Base-by-base conservation (phyloP, 1,140 invertebrate genomes). In the Leucophenga varia region DNA sequence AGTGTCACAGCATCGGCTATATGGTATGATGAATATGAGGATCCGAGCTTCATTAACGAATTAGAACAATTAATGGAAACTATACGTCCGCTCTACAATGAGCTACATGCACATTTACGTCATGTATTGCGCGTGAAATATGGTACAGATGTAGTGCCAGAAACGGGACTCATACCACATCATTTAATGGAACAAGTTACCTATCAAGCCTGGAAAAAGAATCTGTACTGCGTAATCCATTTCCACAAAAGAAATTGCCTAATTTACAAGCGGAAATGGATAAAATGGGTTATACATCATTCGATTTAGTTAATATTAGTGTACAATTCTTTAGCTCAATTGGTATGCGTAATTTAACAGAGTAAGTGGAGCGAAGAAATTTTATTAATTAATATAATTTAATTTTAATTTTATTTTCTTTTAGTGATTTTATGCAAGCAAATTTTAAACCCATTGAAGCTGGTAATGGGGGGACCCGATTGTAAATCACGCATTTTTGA, bases 61-160 rank as follows among this genome's bases (percentile, higher is more conserved):
- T 55, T 80, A 31, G 76, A 72, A 0, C 72, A 69, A 40, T 52
- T 79, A 10, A 79, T 78, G 78, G 68, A 76, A n/a, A 7, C 91
- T 59, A 64, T 95, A 5, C 83, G 82, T 48, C 91, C 91, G 0
- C 73, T 95, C 1, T 95, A 95, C 67, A 68, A 87, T 31, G 83
- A 94, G 74, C 61, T 96, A 1, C 93, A 96, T 60, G 88, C 90
- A 0, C 95, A 93, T 61, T 87, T 93, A 0, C 78, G 91, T 22
- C 78, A 81, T 36, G 81, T 85, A 43, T 77, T 96, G 6, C 75
- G 81, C 5, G 76, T 84, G 55, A 81, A 84, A 56, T 90, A 90
- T 63, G 88, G 88, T 0, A 80, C 84, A 21, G 60, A 80, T 6
- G 72, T 87, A 0, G 76, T 87, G 1, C 79, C 82, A 1, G 79